Conservation (phyloP, 1,140 invertebrate genomes). For the Gryllus bimaculatus region DNA sequence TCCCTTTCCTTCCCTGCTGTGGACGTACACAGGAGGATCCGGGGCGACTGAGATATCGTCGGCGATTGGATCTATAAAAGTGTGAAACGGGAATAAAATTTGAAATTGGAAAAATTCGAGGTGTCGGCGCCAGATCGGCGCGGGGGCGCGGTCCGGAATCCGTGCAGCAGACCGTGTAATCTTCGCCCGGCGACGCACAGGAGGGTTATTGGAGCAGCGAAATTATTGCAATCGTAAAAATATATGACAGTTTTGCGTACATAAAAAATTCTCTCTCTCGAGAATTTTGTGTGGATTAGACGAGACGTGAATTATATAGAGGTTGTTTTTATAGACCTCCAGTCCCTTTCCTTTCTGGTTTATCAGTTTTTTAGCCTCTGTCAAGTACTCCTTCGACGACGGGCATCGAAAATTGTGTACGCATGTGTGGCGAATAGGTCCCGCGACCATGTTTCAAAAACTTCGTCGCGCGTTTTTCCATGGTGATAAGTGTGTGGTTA, state of each 20-base stretch:
- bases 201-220: background rate
- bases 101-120: slow-evolving; percentile 5
- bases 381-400: background rate
- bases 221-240: slow-evolving; percentile 6
- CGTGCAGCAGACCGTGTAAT: background rate
- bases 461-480: background rate
- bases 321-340: background rate
- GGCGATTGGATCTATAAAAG: background rate
- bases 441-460: background rate
- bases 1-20: background rate
- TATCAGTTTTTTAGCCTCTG: background rate
- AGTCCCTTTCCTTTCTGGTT: background rate
- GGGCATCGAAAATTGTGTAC: background rate
- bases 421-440: background rate
- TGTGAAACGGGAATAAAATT: slow-evolving; percentile 5
- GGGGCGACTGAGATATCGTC: background rate
- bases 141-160: background rate
- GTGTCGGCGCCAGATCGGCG: background rate
- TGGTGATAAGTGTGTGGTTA: background rate
- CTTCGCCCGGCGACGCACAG: background rate
- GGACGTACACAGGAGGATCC: background rate
- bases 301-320: background rate
- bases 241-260: slow-evolving; percentile 4
- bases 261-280: background rate
- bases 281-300: slow-evolving; percentile 5